Conservation (phyloP, 2,888 invertebrate genomes). For the Cybosia mesomella region DNA sequence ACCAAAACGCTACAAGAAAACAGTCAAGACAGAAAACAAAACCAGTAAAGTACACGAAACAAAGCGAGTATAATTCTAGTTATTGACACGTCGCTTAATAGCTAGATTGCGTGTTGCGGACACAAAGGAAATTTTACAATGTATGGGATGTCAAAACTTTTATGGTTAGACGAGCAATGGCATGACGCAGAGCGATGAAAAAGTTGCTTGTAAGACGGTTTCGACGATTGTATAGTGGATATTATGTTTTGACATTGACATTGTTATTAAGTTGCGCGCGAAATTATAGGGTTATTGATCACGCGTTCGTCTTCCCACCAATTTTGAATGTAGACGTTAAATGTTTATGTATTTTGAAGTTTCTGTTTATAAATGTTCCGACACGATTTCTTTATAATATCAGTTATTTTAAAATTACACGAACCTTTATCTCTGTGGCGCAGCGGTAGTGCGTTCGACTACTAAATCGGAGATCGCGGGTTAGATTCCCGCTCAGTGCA, state of each 20-base stretch:
- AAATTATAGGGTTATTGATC: slow-evolving; percentile 13
- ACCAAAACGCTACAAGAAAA: slow-evolving; percentile 30
- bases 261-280: slow-evolving; percentile 5
- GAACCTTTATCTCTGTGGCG: no score
- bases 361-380: not conserved
- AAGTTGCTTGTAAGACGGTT: slow-evolving; percentile 22
- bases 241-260: slow-evolving; percentile 15
- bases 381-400: not conserved
- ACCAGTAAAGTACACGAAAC: slow-evolving; percentile 43
- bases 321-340: not conserved
- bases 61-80: slow-evolving; percentile 51
- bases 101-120: slow-evolving; percentile 68
- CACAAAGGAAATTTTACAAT: slow-evolving; percentile 66
- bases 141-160: slow-evolving; percentile 58
- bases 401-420: not conserved
- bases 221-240: not conserved
- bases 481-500: no score
- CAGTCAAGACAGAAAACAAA: slow-evolving; percentile 29
- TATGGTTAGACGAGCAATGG: slow-evolving; percentile 33
- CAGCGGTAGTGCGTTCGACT: no score
- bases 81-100: slow-evolving; percentile 76
- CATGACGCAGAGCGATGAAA: slow-evolving; percentile 19
- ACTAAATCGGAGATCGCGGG: no score
- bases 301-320: not conserved
- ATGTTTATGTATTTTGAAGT: slow-evolving; percentile 1